Percentiles rank a stretch among this genome's conserved stretches.
These are phyloP conservation scores for Archilochus colubris DNA, from an alignment of 2,113 vertebrate species.

Conservation along the genomic window DNA sequence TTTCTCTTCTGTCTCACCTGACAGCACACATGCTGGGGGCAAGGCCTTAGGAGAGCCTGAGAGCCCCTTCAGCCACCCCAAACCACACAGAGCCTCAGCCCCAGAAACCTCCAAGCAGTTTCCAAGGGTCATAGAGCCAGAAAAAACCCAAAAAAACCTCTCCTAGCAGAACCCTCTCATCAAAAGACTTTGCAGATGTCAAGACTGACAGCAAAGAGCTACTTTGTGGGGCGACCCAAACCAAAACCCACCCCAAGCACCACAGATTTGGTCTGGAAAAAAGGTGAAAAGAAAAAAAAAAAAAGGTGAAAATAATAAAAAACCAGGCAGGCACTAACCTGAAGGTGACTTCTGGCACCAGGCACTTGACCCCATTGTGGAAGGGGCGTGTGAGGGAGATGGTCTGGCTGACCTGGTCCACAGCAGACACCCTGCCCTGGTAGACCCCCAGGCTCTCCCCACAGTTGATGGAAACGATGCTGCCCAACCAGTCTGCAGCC, in stretches of 20 bases:
- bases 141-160: not conserved
- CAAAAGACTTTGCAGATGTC: not conserved
- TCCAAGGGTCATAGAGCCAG: not conserved
- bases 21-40: not conserved
- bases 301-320: too few species aligned
- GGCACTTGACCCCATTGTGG: slow-evolving; percentile 95
- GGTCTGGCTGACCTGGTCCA: slow-evolving; percentile 95
- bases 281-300: too few species aligned
- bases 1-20: not conserved
- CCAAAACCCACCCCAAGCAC: not conserved
- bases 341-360: slow-evolving; percentile 97
- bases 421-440: slow-evolving; percentile 93
- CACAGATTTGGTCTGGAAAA: not conserved
- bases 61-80: not conserved
- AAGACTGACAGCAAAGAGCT: not conserved
- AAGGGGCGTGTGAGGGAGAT: slow-evolving; percentile 94
- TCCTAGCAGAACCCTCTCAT: not conserved
- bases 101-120: not conserved
- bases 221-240: too few species aligned
- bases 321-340: slow-evolving; percentile 77
- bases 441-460: slow-evolving; percentile 93
- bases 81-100: not conserved
- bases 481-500: slow-evolving; percentile 95
- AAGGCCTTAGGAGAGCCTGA: not conserved
- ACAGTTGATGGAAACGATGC: slow-evolving; percentile 96